Percentiles rank a stretch among this genome's conserved stretches.
phyloP scores from a whole-genome alignment of 2,113 vertebrate genomes.

The Pelusios castaneus region DNA sequence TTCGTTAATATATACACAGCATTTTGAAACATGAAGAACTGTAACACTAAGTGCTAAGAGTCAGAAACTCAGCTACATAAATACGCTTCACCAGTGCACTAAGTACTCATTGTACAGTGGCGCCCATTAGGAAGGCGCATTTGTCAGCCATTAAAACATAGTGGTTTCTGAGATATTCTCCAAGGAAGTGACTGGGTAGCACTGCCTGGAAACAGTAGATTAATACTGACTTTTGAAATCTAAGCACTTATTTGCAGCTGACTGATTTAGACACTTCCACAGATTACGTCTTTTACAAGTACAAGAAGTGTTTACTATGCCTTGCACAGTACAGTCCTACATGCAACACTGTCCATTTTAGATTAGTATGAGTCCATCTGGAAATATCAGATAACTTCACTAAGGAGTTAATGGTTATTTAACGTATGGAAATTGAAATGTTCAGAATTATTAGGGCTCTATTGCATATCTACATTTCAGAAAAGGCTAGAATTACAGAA shows the following conservation, averaged over 20 bases:
- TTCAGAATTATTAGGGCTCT: not conserved
- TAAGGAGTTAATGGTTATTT: not conserved
- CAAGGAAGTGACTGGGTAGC: not conserved
- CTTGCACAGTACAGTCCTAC: not conserved
- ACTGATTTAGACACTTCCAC: not conserved
- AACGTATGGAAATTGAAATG: not conserved
- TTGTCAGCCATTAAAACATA: fast-evolving
- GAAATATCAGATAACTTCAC: not conserved
- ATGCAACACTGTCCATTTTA: not conserved
- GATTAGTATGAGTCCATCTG: not conserved
- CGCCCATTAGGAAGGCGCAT: fast-evolving
- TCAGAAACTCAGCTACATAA: not conserved
- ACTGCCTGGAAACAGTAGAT: fast-evolving
- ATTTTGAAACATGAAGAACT: not conserved
- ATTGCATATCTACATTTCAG: not conserved
- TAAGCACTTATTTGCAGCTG: not conserved
- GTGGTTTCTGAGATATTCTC: fast-evolving
- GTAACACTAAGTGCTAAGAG: fast-evolving
- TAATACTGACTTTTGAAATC: not conserved
- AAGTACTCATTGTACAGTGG: fast-evolving
- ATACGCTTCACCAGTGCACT: fast-evolving
- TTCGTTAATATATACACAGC: not conserved
- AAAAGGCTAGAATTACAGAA: not conserved
- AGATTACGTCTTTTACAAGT: not conserved
- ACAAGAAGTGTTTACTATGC: not conserved